phyloP scores from a whole-genome alignment of 1,140 invertebrate species.

The Leptopilina clavipes region DNA sequence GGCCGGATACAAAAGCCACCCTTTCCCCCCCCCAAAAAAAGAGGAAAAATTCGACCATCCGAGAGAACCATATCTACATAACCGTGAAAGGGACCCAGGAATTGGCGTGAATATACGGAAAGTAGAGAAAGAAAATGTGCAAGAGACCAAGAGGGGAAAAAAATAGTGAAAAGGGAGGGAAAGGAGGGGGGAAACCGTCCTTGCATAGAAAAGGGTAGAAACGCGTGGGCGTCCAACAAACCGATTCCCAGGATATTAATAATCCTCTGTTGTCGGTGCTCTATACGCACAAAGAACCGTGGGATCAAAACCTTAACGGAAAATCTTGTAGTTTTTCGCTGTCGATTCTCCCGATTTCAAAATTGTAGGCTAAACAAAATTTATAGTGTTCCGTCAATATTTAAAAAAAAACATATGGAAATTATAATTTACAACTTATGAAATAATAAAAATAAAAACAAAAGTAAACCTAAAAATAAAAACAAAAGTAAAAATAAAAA shows the following conservation, averaged over 20 bases:
- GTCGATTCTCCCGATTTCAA: not conserved
- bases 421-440: too few species aligned
- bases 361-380: not conserved
- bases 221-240: slow-evolving; percentile 31
- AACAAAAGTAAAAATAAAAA: too few species aligned
- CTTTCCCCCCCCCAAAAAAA: not conserved
- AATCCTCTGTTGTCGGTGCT: slow-evolving; percentile 25
- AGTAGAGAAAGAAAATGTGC: not conserved
- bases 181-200: slow-evolving; percentile 26
- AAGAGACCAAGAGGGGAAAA: slow-evolving; percentile 21
- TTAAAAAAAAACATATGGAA: not conserved
- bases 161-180: not conserved
- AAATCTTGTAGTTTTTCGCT: slow-evolving; percentile 37
- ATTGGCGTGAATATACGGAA: not conserved
- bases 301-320: slow-evolving; percentile 49
- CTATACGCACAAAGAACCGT: slow-evolving; percentile 50
- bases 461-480: too few species aligned
- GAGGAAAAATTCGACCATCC: slow-evolving; percentile 31
- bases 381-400: not conserved
- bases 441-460: too few species aligned
- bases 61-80: slow-evolving; percentile 29
- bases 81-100: slow-evolving; percentile 34
- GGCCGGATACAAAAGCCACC: slow-evolving; percentile 1
- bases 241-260: slow-evolving; percentile 32
- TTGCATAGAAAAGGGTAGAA: slow-evolving; percentile 28